Conservation (phyloP, 2,797 vertebrate species). For the Liparis tanakae region DNA sequence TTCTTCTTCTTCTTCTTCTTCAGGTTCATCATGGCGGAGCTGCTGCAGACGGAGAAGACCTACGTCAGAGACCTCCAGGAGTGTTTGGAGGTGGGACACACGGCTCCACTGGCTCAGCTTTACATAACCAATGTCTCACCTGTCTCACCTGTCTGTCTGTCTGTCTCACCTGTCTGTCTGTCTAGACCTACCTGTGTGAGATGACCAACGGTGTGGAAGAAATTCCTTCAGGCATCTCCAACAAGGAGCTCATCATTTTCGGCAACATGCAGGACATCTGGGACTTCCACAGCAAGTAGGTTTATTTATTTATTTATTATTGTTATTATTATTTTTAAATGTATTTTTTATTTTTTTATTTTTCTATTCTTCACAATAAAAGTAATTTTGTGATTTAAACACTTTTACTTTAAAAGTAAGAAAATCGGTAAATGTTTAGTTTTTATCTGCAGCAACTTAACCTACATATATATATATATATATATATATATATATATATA, state of each 20-base stretch:
- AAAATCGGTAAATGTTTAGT: too few species aligned
- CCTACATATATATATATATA: too few species aligned
- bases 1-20: not conserved
- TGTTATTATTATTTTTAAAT: not conserved
- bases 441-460: too few species aligned
- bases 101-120: not conserved
- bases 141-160: constrained; percentile 61
- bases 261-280: constrained; percentile 99
- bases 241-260: constrained; percentile 95
- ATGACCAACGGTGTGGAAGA: constrained; percentile 97
- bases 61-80: constrained; percentile 96
- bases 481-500: too few species aligned
- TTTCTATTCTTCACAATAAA: too few species aligned
- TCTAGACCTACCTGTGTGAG: constrained; percentile 96
- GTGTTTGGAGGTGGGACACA: constrained; percentile 90
- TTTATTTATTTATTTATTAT: too few species aligned
- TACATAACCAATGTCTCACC: not conserved
- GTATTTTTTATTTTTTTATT: too few species aligned
- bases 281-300: constrained; percentile 97
- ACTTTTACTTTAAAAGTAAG: too few species aligned
- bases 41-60: constrained; percentile 96
- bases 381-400: too few species aligned
- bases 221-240: constrained; percentile 91
- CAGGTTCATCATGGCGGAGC: constrained; percentile 98
- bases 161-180: constrained; percentile 11